Conservation (phyloP, 2,888 invertebrate genomes). For the Scaptomyza tumidula region DNA sequence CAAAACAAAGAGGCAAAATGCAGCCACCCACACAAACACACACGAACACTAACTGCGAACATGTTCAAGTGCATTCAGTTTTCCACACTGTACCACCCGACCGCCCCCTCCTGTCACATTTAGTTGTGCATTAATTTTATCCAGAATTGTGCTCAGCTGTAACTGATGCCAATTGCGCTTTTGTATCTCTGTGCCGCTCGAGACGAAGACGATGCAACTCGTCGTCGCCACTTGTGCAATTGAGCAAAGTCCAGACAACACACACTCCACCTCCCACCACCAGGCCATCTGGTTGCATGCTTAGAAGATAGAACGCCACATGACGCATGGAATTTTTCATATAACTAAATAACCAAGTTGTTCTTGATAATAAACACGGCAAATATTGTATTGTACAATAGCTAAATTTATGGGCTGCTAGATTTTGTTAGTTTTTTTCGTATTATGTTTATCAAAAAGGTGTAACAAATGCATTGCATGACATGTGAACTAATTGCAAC, state of each 20-base stretch:
- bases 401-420: constrained; percentile 32
- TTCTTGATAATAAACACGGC: constrained; percentile 31
- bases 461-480: constrained; percentile 33
- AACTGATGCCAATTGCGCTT: constrained; percentile 76
- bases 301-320: constrained; percentile 19
- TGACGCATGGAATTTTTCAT: constrained; percentile 54
- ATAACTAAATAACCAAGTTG: constrained; percentile 14
- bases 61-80: constrained; percentile 53
- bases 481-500: constrained; percentile 18
- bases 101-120: background rate
- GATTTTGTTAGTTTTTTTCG: no score
- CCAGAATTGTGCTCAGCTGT: constrained; percentile 77
- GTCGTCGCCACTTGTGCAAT: constrained; percentile 69
- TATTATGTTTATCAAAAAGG: constrained; percentile 33
- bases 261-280: background rate
- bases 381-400: constrained; percentile 23
- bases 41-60: constrained; percentile 2
- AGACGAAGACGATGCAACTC: constrained; percentile 32
- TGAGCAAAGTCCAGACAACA: constrained; percentile 68
- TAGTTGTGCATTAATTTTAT: constrained; percentile 69
- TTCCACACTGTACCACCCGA: constrained; percentile 1
- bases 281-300: background rate
- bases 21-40: constrained; percentile 11
- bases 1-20: constrained; percentile 30
- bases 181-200: constrained; percentile 44